Evolutionary conservation across 2,797 vertebrate species (phyloP).

Genomic region (Chelon labrosus): DNA sequence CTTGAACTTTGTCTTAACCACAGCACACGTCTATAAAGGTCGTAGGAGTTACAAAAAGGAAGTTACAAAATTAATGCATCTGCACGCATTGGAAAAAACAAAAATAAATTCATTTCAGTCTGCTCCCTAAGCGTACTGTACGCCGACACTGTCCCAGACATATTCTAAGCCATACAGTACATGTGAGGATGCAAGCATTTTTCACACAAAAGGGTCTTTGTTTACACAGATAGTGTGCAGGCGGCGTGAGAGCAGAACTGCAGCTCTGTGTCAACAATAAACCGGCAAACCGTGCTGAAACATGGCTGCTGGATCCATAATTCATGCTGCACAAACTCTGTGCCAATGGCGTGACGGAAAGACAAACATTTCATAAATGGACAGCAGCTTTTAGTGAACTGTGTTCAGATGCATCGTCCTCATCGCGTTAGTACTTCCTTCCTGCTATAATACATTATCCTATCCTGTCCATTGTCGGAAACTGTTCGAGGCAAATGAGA

Average conservation of each 20-base stretch:
- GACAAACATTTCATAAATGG: background rate
- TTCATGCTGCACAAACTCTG: constrained; percentile 1
- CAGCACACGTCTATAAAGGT: background rate
- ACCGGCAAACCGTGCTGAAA: constrained; percentile 7
- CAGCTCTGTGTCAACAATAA: background rate
- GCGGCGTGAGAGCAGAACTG: background rate
- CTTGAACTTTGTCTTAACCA: background rate
- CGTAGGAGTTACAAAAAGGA: background rate
- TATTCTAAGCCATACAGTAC: no score
- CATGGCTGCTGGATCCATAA: constrained; percentile 1
- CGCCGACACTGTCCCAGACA: background rate
- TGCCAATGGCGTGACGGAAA: background rate
- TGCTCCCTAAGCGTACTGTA: no score
- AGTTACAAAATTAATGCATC: background rate
- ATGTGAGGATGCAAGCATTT: background rate
- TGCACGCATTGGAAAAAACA: background rate
- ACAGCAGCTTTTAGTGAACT: background rate
- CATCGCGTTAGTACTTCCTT: background rate
- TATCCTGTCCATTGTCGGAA: background rate
- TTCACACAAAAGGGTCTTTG: background rate
- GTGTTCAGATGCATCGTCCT: background rate
- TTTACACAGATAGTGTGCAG: constrained; percentile 1
- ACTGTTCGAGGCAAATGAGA: background rate
- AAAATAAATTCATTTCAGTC: background rate
- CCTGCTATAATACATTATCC: background rate